Evolutionary conservation across 2,797 vertebrate species (phyloP), one percentile per base, ranked within the genome.

Genomic region (Manis javanica): DNA sequence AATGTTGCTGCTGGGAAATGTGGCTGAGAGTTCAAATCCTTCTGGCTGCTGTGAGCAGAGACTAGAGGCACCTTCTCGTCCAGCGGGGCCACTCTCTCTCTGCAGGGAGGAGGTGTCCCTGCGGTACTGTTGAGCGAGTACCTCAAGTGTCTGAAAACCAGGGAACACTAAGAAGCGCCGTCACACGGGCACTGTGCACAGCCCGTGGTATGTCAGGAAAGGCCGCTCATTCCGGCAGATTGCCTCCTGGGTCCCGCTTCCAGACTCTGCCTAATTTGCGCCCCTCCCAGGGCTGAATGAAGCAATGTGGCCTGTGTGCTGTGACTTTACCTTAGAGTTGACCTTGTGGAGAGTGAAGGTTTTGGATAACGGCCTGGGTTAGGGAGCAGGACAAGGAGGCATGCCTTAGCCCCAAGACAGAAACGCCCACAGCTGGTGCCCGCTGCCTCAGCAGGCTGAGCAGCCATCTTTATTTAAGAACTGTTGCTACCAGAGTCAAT

Each of bases 401-500:
- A 12, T 6, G 5, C 77, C 71, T 21, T 1, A 26, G 57, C 37
- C 46, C 5, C 46, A 64, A 5, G 13, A 91, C 59, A 13, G 87
- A 57, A 87, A 79, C 46, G 66, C 53, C 31, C 64, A 12, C 69
- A 66, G 89, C 95, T 84, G 46, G 53, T 15, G 55, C 81, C 29
- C 53, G 78, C 84, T 93, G 83, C 94, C 90, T 91, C 31, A 68
- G 85, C 87, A 63, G 83, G 84, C 95, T 87, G 94, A 90, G 96
- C 97, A 97, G 95, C 96, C 93, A 85, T 93, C 97, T 98, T 98
- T 98, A 98, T 98, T 98, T 97, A 96, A 90, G 96, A 98, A 97
- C 96, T 95, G 97, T 15, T 94, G 97, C 98, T 98, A 98, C 97
- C 74, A 96, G 87, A 97, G 92, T 96, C 97, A 97, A 92, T 96